Evolutionary conservation across 2,113 vertebrate genomes (phyloP).

Genomic region (Embiotoca jacksoni): DNA sequence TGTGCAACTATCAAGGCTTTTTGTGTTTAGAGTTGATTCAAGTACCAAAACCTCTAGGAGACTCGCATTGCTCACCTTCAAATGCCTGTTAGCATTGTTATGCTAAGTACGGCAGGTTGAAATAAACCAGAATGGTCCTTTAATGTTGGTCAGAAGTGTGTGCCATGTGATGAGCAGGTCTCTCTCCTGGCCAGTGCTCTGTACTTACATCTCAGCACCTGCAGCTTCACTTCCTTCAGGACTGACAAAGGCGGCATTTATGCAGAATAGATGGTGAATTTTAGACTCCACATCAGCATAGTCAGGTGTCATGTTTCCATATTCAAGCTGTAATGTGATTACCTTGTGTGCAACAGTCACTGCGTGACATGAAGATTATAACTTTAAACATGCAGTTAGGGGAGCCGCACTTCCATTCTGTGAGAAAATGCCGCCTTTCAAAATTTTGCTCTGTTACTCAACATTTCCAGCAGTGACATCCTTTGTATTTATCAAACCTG

Average conservation of each 20-base stretch:
- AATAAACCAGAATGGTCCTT: neutral
- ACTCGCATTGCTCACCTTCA: too few species aligned
- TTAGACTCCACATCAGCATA: neutral
- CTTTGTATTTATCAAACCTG: slow-evolving; percentile 8
- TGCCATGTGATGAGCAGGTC: slow-evolving; percentile 42
- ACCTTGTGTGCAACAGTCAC: neutral
- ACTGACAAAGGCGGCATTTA: slow-evolving; percentile 74
- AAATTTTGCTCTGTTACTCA: slow-evolving; percentile 21
- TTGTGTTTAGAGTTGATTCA: too few species aligned
- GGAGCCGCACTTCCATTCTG: slow-evolving; percentile 10
- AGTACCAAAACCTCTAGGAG: too few species aligned
- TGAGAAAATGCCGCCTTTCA: slow-evolving; percentile 65
- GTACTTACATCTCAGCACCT: slow-evolving; percentile 82
- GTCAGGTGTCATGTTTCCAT: neutral
- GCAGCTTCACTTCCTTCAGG: slow-evolving; percentile 74
- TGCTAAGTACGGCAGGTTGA: neutral
- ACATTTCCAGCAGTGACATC: neutral
- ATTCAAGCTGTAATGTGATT: neutral
- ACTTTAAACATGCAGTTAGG: neutral
- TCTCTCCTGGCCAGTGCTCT: slow-evolving; percentile 67
- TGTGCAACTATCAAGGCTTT: neutral
- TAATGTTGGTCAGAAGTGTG: neutral
- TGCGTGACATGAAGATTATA: neutral
- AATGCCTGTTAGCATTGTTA: too few species aligned
- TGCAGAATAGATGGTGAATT: slow-evolving; percentile 41